Base-by-base conservation (phyloP, 2,888 invertebrate species). In the Ennomos erosarius region DNA sequence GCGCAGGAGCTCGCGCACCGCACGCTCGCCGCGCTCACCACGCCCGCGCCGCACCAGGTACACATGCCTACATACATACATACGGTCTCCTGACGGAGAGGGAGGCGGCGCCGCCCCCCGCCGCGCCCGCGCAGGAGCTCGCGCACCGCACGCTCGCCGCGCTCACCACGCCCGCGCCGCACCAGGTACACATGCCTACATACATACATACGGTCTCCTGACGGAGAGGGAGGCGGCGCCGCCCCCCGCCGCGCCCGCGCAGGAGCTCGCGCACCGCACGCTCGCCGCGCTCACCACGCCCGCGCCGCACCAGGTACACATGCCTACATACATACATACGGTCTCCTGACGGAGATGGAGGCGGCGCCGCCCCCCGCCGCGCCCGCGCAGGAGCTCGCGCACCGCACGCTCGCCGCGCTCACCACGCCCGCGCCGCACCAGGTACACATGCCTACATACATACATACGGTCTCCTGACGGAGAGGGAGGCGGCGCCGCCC, bases 91-190 rank as follows among this genome's bases (percentile, higher is more conserved):
- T 13, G 36, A 13, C 38, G 10, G 38, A 16, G 16, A 3, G 1
- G 16, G 16, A 16, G 89, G 95, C 96, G 76, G 75, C 66, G 72
- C 76, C 69, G 45, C 68, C 68, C 39, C 71, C 71, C 71, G 73
- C 70, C 54, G 62, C 75, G 62, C 67, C 72, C 67, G 64, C 81
- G 59, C 62, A 65, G 69, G 66, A 75, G 58, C 64, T 72, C 62
- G 79, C 82, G 61, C 70, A 66, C 56, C 60, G 62, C 57, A 67
- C 82, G 75, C 69, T 75, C 59, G 79, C 73, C 66, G 81, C 87
- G 60, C 87, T 89, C 74, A 70, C 84, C 75, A 76, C 86, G 75
- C 85, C 82, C 60, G 55, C 62, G 36, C 82, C 85, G 52, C 81
- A 80, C 65, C 81, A 64, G 62, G 72, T 70, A 61, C 50, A 11